Conservation (phyloP, 1,140 invertebrate genomes). For the Pseudomyrmex dendroicus region DNA sequence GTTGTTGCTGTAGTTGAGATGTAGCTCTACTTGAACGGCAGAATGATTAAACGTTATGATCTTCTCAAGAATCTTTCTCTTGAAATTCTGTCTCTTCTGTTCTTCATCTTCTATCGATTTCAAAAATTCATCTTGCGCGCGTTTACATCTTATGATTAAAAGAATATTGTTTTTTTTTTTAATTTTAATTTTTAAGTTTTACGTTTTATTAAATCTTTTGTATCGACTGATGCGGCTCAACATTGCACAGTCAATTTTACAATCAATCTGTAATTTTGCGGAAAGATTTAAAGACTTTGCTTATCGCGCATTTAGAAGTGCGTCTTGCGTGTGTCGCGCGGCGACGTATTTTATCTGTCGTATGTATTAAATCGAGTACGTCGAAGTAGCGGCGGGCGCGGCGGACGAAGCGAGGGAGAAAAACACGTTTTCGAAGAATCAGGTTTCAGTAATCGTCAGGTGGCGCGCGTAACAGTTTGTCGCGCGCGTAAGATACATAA, state of each 20-base stretch:
- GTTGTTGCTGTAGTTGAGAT: slow-evolving; percentile 20
- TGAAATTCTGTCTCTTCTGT: neutral
- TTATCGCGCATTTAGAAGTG: neutral
- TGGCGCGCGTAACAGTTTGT: slow-evolving; percentile 49
- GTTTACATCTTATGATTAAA: too few species aligned
- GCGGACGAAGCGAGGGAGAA: neutral
- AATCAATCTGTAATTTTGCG: neutral
- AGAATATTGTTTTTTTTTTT: too few species aligned
- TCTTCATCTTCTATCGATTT: neutral
- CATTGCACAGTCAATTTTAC: too few species aligned
- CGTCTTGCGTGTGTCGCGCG: neutral
- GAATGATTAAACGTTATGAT: slow-evolving; percentile 14
- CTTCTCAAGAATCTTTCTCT: neutral
- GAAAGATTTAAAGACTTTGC: neutral
- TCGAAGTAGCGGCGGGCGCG: too few species aligned
- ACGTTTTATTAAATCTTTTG: neutral
- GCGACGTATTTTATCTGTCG: neutral
- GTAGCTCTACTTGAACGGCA: neutral
- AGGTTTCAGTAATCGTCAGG: slow-evolving; percentile 58
- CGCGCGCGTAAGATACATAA: slow-evolving; percentile 1
- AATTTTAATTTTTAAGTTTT: neutral
- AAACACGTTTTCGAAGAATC: slow-evolving; percentile 36
- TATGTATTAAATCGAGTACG: slow-evolving; percentile 7
- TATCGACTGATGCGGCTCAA: too few species aligned
- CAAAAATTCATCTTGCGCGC: too few species aligned